Conservation (phyloP, 2,797 vertebrate species). For the Champsocephalus esox region DNA sequence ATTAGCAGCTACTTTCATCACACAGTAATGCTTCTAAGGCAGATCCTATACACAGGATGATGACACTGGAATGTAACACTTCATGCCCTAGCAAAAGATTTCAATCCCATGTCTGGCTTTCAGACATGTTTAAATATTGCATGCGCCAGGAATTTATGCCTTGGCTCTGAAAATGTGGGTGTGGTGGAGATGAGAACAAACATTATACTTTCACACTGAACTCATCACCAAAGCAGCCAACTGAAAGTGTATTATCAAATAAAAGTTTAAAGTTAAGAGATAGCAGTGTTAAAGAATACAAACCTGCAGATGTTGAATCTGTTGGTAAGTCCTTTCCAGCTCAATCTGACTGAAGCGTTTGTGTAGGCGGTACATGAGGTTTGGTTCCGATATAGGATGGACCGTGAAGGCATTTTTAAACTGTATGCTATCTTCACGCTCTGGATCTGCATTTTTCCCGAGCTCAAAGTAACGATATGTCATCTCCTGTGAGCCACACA, state of each 20-base stretch:
- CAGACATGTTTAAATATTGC: slow-evolving; percentile 45
- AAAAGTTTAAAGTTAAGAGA: background rate
- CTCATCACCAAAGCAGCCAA: background rate
- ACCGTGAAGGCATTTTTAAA: slow-evolving; percentile 92
- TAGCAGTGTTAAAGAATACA: slow-evolving; percentile 5
- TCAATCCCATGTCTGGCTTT: slow-evolving; percentile 1
- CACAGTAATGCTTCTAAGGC: background rate
- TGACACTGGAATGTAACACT: slow-evolving; percentile 23
- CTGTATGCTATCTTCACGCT: slow-evolving; percentile 88
- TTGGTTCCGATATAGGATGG: slow-evolving; percentile 91
- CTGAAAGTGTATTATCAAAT: no score
- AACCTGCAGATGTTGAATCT: slow-evolving; percentile 96
- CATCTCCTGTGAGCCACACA: slow-evolving; percentile 86
- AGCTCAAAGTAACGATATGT: slow-evolving; percentile 92
- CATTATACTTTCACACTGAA: slow-evolving; percentile 17
- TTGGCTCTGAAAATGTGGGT: slow-evolving; percentile 13
- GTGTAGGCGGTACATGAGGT: slow-evolving; percentile 95
- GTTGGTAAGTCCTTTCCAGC: slow-evolving; percentile 89
- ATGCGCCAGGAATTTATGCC: slow-evolving; percentile 45
- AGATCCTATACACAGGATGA: slow-evolving; percentile 9
- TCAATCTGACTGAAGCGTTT: slow-evolving; percentile 94
- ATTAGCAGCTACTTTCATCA: slow-evolving; percentile 28
- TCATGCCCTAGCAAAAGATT: slow-evolving; percentile 29
- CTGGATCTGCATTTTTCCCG: slow-evolving; percentile 92
- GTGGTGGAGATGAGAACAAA: slow-evolving; percentile 16